These are phyloP conservation scores for Nycteola revayana DNA, from an alignment of 2,888 invertebrate genomes.

Conservation along the genomic window DNA sequence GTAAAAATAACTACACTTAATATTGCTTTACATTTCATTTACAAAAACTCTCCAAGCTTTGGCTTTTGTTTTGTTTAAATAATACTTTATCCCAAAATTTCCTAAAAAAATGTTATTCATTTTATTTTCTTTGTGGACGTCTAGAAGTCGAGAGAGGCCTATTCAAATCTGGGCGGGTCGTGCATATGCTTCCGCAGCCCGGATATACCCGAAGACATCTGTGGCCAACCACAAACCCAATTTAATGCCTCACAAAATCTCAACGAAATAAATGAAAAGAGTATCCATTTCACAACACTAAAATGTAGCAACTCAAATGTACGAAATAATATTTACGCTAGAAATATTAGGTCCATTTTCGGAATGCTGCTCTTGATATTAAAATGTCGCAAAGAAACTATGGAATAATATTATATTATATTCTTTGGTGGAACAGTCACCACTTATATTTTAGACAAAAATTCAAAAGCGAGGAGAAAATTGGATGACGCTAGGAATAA, in stretches of 20 bases:
- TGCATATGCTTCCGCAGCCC: slow-evolving; percentile 39
- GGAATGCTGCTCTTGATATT: slow-evolving; percentile 5
- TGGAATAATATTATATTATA: too few species aligned
- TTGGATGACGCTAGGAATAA: too few species aligned
- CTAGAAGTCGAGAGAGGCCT: slow-evolving; percentile 20
- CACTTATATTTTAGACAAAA: too few species aligned
- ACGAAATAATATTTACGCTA: slow-evolving; percentile 16
- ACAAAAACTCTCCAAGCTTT: too few species aligned
- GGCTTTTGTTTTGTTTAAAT: neutral
- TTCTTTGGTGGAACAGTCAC: too few species aligned
- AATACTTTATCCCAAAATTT: slow-evolving; percentile 3
- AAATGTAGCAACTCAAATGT: slow-evolving; percentile 26
- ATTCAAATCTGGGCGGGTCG: slow-evolving; percentile 50
- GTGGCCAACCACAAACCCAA: slow-evolving; percentile 66
- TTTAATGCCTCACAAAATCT: slow-evolving; percentile 70
- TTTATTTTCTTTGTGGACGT: slow-evolving; percentile 13
- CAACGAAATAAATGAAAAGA: slow-evolving; percentile 63
- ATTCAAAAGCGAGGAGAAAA: too few species aligned
- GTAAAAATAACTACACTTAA: too few species aligned
- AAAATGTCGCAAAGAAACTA: slow-evolving; percentile 3
- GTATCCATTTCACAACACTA: slow-evolving; percentile 33
- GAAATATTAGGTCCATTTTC: slow-evolving; percentile 8
- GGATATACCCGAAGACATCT: slow-evolving; percentile 65
- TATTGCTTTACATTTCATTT: too few species aligned
- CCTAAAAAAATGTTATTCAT: slow-evolving; percentile 5